phyloP scores from a whole-genome alignment of 2,797 vertebrate genomes.

The Apogon hyalosoma region DNA sequence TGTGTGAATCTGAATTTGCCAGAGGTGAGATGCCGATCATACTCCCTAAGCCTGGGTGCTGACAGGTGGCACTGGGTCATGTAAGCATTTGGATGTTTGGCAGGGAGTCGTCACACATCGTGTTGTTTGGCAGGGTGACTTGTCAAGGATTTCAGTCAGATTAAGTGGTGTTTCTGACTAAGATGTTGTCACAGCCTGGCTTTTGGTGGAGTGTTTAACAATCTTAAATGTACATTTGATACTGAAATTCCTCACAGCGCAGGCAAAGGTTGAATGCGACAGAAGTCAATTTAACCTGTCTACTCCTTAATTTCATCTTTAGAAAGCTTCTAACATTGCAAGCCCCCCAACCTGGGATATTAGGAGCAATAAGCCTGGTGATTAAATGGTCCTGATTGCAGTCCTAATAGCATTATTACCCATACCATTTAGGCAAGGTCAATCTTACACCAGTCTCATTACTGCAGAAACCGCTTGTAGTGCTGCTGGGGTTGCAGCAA shows the following conservation, averaged over 20 bases:
- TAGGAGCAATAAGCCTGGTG: conserved; percentile 57
- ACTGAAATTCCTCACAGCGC: conserved; percentile 18
- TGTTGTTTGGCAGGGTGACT: conserved; percentile 43
- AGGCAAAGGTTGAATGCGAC: conserved; percentile 5
- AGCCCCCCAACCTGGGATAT: conserved; percentile 34
- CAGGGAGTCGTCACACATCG: conserved; percentile 46
- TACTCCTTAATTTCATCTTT: conserved; percentile 29
- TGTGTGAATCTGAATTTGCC: conserved; percentile 28
- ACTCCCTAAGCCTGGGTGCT: conserved; percentile 10
- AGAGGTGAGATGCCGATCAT: neutral
- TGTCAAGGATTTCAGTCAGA: conserved; percentile 45
- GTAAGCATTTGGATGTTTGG: conserved; percentile 22
- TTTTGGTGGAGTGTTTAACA: conserved; percentile 20
- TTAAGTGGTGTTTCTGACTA: conserved; percentile 44
- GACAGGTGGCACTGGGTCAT: conserved; percentile 17
- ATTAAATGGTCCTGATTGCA: conserved; percentile 68
- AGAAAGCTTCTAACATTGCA: conserved; percentile 33
- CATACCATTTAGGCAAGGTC: conserved; percentile 79
- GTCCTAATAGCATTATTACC: conserved; percentile 73
- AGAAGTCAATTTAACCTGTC: conserved; percentile 30
- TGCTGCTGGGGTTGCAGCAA: conserved; percentile 16
- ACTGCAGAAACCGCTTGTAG: conserved; percentile 54
- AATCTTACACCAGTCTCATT: conserved; percentile 70
- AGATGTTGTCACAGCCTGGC: conserved; percentile 32
- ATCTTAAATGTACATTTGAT: conserved; percentile 20